Evolutionary conservation across 2,888 invertebrate genomes (phyloP).

Genomic region (Eilema depressum): DNA sequence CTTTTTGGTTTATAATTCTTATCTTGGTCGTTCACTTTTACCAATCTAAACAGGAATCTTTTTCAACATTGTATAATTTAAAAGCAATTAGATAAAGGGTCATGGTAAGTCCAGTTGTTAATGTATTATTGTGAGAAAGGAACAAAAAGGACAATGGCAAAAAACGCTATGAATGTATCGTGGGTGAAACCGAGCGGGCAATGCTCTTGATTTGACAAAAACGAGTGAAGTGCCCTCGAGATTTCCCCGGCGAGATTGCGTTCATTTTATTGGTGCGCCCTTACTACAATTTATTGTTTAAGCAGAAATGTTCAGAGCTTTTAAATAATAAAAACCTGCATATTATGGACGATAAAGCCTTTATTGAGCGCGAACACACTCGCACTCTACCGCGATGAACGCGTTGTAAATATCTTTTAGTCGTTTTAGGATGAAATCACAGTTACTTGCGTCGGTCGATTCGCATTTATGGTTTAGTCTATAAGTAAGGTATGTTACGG

Average conservation of each 20-base stretch:
- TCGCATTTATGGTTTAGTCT: not conserved
- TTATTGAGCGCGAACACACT: slow-evolving; percentile 39
- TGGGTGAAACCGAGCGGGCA: slow-evolving; percentile 45
- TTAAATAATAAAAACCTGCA: slow-evolving; percentile 31
- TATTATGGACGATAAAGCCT: slow-evolving; percentile 41
- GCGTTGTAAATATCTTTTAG: not conserved
- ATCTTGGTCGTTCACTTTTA: too few species aligned
- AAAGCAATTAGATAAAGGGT: not conserved
- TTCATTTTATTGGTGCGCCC: slow-evolving; percentile 60
- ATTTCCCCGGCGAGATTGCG: slow-evolving; percentile 64
- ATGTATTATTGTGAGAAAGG: slow-evolving; percentile 4
- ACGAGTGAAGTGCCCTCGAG: slow-evolving; percentile 66
- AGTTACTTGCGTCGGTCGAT: not conserved
- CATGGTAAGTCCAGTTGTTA: slow-evolving; percentile 12
- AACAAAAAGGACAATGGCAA: slow-evolving; percentile 41
- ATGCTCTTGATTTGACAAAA: slow-evolving; percentile 70
- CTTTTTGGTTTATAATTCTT: too few species aligned
- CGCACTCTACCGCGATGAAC: not conserved
- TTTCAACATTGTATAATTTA: not conserved
- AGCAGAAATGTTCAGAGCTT: slow-evolving; percentile 41
- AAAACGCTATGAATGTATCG: slow-evolving; percentile 52
- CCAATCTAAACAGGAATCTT: not conserved
- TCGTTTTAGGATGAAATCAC: not conserved
- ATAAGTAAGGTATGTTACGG: too few species aligned
- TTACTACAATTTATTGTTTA: slow-evolving; percentile 55